phyloP scores from a whole-genome alignment of 1,140 invertebrate species.

The Drosophila carrolli region DNA sequence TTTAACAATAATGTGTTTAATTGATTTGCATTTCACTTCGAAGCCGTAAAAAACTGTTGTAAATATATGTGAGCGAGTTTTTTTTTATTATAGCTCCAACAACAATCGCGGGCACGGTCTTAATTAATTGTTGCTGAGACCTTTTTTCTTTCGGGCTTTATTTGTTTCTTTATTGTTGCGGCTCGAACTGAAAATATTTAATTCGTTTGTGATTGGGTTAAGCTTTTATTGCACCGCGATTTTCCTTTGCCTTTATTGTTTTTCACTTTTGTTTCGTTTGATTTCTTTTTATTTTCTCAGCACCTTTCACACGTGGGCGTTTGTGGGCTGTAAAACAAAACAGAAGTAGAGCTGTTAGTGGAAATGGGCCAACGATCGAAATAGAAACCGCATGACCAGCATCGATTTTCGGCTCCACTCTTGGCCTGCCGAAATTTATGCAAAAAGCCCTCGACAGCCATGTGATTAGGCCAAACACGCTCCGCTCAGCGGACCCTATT shows the following conservation, averaged over 20 bases:
- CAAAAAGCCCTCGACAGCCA: slow-evolving; percentile 34
- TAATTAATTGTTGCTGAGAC: slow-evolving; percentile 62
- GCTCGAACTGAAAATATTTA: slow-evolving; percentile 44
- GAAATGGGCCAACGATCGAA: slow-evolving; percentile 54
- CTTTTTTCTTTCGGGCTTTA: slow-evolving; percentile 32
- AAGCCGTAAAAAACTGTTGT: slow-evolving; percentile 29
- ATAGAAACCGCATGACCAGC: slow-evolving; percentile 49
- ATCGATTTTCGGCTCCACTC: slow-evolving; percentile 20
- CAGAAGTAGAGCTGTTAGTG: slow-evolving; percentile 51
- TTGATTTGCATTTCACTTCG: slow-evolving; percentile 67
- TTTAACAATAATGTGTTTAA: slow-evolving; percentile 43
- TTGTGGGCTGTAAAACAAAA: slow-evolving; percentile 53
- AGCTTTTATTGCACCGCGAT: slow-evolving; percentile 63
- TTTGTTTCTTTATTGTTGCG: slow-evolving; percentile 38
- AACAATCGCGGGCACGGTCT: slow-evolving; percentile 47
- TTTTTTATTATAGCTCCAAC: slow-evolving; percentile 27
- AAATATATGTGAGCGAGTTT: slow-evolving; percentile 50
- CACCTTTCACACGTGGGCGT: slow-evolving; percentile 38
- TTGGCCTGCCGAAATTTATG: slow-evolving; percentile 41
- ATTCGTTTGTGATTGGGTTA: slow-evolving; percentile 40
- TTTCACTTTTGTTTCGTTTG: slow-evolving; percentile 61
- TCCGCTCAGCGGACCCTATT: slow-evolving; percentile 55
- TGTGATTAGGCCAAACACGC: slow-evolving; percentile 44
- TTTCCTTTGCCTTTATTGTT: slow-evolving; percentile 51
- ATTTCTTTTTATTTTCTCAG: slow-evolving; percentile 50